A percentile compares a stretch with the other conserved stretches of the same genome.
These are phyloP conservation scores for Andricus quercusramuli DNA, from an alignment of 2,888 invertebrate species.

Conservation along the genomic window DNA sequence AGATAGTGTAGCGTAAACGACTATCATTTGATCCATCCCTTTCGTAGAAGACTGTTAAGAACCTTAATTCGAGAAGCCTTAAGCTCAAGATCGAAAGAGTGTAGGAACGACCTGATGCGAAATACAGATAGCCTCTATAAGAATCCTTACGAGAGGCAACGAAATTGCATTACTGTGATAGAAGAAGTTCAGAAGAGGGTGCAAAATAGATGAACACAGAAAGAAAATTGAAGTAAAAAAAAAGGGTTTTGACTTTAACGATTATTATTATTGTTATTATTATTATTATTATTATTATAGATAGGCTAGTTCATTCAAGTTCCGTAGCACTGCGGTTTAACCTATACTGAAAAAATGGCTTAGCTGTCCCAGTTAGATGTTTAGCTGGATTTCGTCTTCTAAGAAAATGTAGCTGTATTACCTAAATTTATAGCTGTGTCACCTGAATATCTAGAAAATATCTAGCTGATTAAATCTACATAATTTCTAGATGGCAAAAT, in stretches of 20 bases:
- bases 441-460: too few species aligned
- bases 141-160: slow-evolving; percentile 42
- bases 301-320: too few species aligned
- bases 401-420: too few species aligned
- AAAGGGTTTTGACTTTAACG: not conserved
- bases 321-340: too few species aligned
- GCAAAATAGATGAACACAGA: not conserved
- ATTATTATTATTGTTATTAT: too few species aligned
- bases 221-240: not conserved
- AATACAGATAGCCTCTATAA: slow-evolving; percentile 43
- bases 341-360: too few species aligned
- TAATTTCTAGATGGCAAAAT: too few species aligned
- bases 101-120: slow-evolving; percentile 41
- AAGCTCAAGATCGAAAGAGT: slow-evolving; percentile 25
- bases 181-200: not conserved
- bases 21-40: slow-evolving; percentile 11
- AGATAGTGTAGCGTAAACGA: slow-evolving; percentile 22
- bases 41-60: slow-evolving; percentile 32
- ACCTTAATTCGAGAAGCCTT: slow-evolving; percentile 35
- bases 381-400: too few species aligned
- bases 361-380: too few species aligned
- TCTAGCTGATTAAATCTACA: too few species aligned
- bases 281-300: too few species aligned
- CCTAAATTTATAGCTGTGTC: too few species aligned
- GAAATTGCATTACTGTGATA: slow-evolving; percentile 42